Conservation (phyloP, 1,140 invertebrate species). For the Octopus sinensis region DNA sequence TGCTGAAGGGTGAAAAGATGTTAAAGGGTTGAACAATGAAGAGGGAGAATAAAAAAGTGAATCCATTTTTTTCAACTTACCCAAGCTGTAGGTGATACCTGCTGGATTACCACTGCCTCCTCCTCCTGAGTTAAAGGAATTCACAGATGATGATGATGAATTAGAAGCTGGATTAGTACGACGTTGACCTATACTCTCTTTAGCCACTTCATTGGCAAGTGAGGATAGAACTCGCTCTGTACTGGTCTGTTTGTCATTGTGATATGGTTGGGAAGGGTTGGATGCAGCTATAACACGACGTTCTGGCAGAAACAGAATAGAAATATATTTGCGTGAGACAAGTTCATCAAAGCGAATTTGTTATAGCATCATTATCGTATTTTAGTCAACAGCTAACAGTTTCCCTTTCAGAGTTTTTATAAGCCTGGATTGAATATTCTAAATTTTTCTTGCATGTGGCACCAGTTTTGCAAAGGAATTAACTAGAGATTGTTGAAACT, state of each 20-base stretch:
- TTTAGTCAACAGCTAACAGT: no score
- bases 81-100: slow-evolving; percentile 41
- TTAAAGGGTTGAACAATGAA: no score
- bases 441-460: no score
- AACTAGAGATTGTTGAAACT: no score
- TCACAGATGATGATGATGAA: slow-evolving; percentile 47
- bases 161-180: slow-evolving; percentile 43
- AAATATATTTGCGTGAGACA: no score
- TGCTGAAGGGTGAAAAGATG: no score
- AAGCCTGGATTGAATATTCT: no score
- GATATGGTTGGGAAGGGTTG: slow-evolving; percentile 34
- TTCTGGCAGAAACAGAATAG: slow-evolving; percentile 35
- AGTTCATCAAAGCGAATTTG: no score
- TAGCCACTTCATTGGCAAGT: slow-evolving; percentile 52
- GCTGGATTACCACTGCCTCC: slow-evolving; percentile 17
- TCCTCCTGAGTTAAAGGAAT: slow-evolving; percentile 38
- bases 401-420: no score
- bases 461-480: no score
- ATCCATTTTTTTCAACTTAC: slow-evolving; percentile 21
- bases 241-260: slow-evolving; percentile 49
- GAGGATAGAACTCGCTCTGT: slow-evolving; percentile 67
- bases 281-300: slow-evolving; percentile 36
- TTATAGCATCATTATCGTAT: no score
- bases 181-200: slow-evolving; percentile 43
- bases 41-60: background rate